phyloP scores from a whole-genome alignment of 30 jellyfish, hydroid and myxozoan species.

The Pelagia noctiluca region DNA sequence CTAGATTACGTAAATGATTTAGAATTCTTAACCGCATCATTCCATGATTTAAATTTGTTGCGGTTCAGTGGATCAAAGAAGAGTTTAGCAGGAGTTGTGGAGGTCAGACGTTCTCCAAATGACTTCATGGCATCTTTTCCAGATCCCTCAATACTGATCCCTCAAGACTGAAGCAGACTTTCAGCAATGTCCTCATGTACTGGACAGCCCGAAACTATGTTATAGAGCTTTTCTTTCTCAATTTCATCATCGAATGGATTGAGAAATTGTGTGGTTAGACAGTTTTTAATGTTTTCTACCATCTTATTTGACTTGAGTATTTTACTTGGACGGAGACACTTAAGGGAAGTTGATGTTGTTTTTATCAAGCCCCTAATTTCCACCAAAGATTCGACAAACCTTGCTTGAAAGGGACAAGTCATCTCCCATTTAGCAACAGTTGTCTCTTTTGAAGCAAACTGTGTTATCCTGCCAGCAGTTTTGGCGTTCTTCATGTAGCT shows the following conservation, averaged over 20 bases:
- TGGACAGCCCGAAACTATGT: constrained; percentile 18
- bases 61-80: constrained; percentile 11
- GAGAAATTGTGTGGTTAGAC: background rate
- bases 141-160: background rate
- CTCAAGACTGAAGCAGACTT: no score
- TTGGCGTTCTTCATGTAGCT: constrained; percentile 11
- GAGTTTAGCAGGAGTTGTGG: background rate
- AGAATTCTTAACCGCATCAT: constrained; percentile 2
- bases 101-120: constrained; percentile 1
- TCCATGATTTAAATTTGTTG: background rate
- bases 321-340: constrained; percentile 8
- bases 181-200: background rate
- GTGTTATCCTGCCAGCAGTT: constrained; percentile 3
- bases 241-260: constrained; percentile 20
- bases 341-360: background rate
- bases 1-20: no score
- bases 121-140: background rate
- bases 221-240: constrained; percentile 6
- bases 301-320: background rate
- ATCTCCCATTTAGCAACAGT: background rate
- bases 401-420: background rate
- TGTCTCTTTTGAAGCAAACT: background rate
- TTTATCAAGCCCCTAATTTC: background rate
- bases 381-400: constrained; percentile 6
- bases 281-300: background rate